Conservation (phyloP, 2,113 vertebrate genomes). For the Myocastor coypus region DNA sequence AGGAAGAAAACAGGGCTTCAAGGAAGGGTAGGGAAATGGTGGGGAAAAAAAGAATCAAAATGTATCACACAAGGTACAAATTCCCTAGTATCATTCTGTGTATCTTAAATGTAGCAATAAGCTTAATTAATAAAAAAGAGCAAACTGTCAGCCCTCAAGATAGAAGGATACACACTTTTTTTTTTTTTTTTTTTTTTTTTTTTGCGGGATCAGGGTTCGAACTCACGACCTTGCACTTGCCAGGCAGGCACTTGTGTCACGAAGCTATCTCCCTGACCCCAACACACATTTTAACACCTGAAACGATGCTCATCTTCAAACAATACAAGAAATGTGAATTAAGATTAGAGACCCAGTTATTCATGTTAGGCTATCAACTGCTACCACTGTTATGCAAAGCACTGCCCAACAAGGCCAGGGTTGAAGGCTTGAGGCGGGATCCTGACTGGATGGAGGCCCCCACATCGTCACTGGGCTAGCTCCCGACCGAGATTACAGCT, state of each 20-base stretch:
- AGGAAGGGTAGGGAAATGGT: background rate
- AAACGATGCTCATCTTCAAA: conserved; percentile 41
- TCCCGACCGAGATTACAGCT: background rate
- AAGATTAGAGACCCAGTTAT: background rate
- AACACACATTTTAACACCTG: background rate
- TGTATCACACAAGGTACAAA: background rate
- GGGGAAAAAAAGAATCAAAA: background rate
- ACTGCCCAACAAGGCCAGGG: background rate
- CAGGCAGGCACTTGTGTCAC: too few relatives aligned
- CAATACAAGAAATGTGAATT: conserved; percentile 34
- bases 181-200: too few relatives aligned
- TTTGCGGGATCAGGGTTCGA: too few relatives aligned
- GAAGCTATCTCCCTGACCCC: too few relatives aligned
- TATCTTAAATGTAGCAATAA: background rate
- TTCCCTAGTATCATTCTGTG: background rate
- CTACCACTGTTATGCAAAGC: background rate
- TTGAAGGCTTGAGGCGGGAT: background rate
- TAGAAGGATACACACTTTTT: background rate
- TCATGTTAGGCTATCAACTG: background rate
- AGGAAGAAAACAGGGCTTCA: background rate
- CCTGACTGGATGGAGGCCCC: background rate
- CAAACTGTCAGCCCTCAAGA: conserved; percentile 24
- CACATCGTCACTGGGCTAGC: background rate
- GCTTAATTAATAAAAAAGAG: conserved; percentile 1
- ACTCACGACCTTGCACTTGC: too few relatives aligned